phyloP scores from a whole-genome alignment of 2,888 invertebrate species.

The Lochmaea crataegi region DNA sequence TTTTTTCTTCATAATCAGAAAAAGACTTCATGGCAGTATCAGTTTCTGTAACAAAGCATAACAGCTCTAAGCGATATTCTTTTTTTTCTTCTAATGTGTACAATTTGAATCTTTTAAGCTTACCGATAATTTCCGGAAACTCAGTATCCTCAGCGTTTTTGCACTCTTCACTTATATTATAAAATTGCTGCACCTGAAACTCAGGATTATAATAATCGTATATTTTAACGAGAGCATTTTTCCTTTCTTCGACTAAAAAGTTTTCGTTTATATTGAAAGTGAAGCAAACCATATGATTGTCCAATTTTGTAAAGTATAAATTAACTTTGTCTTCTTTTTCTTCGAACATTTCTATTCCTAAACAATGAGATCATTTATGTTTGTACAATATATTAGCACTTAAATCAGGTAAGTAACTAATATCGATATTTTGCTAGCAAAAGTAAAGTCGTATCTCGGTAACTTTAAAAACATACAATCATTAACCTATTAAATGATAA shows the following conservation, averaged over 20 bases:
- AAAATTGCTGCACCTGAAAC: constrained; percentile 57
- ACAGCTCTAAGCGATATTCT: no score
- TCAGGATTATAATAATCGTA: constrained; percentile 76
- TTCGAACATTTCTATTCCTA: constrained; percentile 69
- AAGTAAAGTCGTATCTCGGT: no score
- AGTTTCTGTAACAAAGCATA: constrained; percentile 21
- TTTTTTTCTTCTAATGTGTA: no score
- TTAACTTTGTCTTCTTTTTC: constrained; percentile 66
- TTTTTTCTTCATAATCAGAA: not conserved
- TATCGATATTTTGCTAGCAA: no score
- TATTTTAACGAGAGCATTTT: constrained; percentile 70
- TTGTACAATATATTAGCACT: not conserved
- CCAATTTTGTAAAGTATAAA: constrained; percentile 68
- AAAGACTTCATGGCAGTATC: not conserved
- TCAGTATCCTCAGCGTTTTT: constrained; percentile 20
- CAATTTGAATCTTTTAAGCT: not conserved
- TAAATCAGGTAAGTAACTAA: not conserved
- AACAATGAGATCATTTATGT: constrained; percentile 43
- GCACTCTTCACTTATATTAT: constrained; percentile 50
- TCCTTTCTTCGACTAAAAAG: constrained; percentile 64
- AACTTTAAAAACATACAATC: no score
- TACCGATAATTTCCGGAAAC: constrained; percentile 43
- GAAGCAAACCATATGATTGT: constrained; percentile 65
- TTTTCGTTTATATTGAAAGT: constrained; percentile 66
- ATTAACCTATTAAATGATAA: no score